Evolutionary conservation across 2,888 invertebrate genomes (phyloP), one percentile per base, ranked within the genome.

Genomic region (Pinctada fucata): DNA sequence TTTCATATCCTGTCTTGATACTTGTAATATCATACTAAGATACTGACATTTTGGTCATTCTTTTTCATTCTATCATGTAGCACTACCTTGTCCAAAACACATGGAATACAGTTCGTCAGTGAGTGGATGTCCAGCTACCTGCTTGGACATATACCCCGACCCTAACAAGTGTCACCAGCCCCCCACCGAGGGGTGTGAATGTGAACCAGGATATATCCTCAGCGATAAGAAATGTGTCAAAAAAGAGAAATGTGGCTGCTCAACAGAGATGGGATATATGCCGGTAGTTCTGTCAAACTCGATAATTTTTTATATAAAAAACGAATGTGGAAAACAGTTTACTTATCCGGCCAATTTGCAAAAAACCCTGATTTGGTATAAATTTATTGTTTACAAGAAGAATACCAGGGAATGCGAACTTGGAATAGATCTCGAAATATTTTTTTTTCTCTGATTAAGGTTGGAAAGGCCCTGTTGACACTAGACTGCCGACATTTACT

Each of bases 161-260:
- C 51, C 63, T 4, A 45, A 52, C 8, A n/a, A 10, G 2, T 83
- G 83, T 45, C 31, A 68, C n/a, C 72, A 73, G 5, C 75, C 86
- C 45, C 86, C 85, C 68, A 75, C 81, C 47, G 88, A 89, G 71
- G 89, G 89, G 5, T 90, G 90, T 79, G 82, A 78, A 45, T 90
- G 90, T 80, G 84, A 86, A 68, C 73, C 82, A 5, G 90, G 89
- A 58, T 89, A 83, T 79, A 84, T 89, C 1, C 52, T 79, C 16
- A 80, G 79, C 74, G 85, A 72, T 3, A 31, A 76, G 2, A 67
- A 72, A 3, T 84, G 84, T 75, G 84, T 84, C 4, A 75, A 63
- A 3, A 52, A 71, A 45, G 58, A 50, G 8, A 50, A 81, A 8
- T 84, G 84, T 79, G 84, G 83, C 79, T 79, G 79, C 49, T 13